Evolutionary conservation across 2,888 invertebrate species (phyloP).

Genomic region (Cataglyphis albicans): DNA sequence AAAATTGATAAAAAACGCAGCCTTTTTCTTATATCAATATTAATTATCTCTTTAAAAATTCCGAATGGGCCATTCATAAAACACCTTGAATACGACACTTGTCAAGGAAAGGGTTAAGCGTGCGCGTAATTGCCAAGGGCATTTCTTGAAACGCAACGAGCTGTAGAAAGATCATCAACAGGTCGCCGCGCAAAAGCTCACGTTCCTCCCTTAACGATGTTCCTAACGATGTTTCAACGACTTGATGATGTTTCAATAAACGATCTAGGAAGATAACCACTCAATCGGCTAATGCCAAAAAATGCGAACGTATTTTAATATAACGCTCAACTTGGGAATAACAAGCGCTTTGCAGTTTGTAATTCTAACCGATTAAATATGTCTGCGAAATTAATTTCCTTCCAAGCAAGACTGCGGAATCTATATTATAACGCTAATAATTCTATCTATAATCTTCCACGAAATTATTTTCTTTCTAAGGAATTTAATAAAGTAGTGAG

Average conservation of each 20-base stretch:
- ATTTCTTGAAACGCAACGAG: conserved; percentile 48
- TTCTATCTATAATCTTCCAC: conserved; percentile 16
- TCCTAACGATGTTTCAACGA: conserved; percentile 32
- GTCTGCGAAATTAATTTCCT: conserved; percentile 35
- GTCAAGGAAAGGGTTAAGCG: conserved; percentile 7
- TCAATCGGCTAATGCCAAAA: background rate
- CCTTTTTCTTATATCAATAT: background rate
- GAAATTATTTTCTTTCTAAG: conserved; percentile 28
- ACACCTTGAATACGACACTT: background rate
- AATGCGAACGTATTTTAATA: conserved; percentile 2
- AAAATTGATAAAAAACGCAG: background rate
- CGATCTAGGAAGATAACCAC: conserved; percentile 7
- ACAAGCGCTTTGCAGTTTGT: background rate
- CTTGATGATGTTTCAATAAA: conserved; percentile 37
- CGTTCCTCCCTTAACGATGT: conserved; percentile 11
- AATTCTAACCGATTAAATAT: conserved; percentile 21
- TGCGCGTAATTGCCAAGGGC: conserved; percentile 22
- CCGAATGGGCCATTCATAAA: too few relatives aligned
- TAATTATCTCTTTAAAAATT: background rate
- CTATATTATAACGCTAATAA: background rate
- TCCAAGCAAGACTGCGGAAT: conserved; percentile 34
- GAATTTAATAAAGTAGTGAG: conserved; percentile 43
- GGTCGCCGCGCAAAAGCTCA: conserved; percentile 59
- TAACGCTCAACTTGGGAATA: background rate
- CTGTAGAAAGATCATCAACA: conserved; percentile 67